phyloP scores from a whole-genome alignment of 2,113 vertebrate species.

The Neolamprologus kungweensis region DNA sequence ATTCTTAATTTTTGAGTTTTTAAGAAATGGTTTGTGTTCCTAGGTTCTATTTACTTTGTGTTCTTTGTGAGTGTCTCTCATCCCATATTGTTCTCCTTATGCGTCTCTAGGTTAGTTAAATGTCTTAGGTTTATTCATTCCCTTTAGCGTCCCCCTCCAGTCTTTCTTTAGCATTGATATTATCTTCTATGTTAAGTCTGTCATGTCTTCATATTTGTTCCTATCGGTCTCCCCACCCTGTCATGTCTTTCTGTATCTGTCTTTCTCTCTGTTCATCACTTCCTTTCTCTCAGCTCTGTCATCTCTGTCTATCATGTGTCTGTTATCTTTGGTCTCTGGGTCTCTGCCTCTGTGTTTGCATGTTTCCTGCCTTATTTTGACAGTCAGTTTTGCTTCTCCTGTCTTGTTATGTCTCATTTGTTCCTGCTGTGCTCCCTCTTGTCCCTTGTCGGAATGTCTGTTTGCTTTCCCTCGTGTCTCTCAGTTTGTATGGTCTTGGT shows the following conservation, averaged over 20 bases:
- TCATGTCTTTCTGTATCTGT: not conserved
- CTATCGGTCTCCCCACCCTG: not conserved
- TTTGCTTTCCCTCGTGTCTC: not conserved
- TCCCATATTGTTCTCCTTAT: not conserved
- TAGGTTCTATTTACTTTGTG: not conserved
- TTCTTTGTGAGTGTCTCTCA: not conserved
- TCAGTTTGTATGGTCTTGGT: not conserved
- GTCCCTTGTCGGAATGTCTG: not conserved
- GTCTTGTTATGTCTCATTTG: not conserved
- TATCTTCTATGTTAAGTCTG: not conserved
- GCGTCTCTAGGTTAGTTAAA: not conserved
- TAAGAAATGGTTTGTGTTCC: not conserved
- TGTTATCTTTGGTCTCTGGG: not conserved
- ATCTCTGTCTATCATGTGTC: not conserved
- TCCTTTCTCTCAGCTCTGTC: not conserved
- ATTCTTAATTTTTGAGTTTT: not conserved
- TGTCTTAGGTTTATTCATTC: not conserved
- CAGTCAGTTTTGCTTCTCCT: not conserved
- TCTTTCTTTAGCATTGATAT: not conserved
- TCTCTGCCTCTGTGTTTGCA: not conserved
- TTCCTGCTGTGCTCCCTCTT: not conserved
- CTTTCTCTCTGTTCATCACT: not conserved
- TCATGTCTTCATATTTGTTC: not conserved
- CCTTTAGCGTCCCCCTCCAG: not conserved
- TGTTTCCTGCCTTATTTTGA: not conserved